Percentiles rank a stretch among this genome's conserved stretches.
These are phyloP conservation scores for Oxyruncus cristatus DNA, from an alignment of 2,113 vertebrate species.

Conservation along the genomic window DNA sequence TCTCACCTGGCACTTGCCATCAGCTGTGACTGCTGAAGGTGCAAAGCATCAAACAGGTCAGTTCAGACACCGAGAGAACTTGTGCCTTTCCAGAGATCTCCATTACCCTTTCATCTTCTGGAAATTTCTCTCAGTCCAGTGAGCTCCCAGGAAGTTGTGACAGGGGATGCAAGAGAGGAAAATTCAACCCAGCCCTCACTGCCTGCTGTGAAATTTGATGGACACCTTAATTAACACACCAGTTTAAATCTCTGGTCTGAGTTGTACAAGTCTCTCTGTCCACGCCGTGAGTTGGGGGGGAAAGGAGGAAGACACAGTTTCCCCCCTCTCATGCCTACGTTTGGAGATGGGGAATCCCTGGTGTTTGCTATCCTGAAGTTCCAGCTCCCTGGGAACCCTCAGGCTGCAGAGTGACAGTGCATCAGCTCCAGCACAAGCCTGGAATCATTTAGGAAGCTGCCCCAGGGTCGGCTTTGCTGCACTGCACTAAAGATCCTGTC, in stretches of 20 bases:
- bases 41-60: background rate
- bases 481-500: background rate
- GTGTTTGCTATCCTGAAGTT: background rate
- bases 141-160: background rate
- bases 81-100: background rate
- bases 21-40: background rate
- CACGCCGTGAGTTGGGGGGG: background rate
- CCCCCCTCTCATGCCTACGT: background rate
- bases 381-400: background rate
- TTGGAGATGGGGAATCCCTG: background rate
- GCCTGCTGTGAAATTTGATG: background rate
- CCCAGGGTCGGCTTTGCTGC: background rate
- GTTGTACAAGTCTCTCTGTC: background rate
- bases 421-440: background rate
- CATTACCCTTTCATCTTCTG: background rate
- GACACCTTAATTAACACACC: background rate
- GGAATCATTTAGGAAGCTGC: background rate
- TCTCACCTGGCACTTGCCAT: background rate
- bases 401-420: too few species aligned
- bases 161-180: background rate
- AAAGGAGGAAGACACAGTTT: background rate
- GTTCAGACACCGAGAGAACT: background rate
- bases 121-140: background rate
- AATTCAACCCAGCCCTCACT: background rate
- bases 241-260: background rate